Evolutionary conservation across 30 jellyfish, hydroid and myxozoan genomes (phyloP), one percentile per base, ranked within the genome.

Genomic region (Cassiopea andromeda): DNA sequence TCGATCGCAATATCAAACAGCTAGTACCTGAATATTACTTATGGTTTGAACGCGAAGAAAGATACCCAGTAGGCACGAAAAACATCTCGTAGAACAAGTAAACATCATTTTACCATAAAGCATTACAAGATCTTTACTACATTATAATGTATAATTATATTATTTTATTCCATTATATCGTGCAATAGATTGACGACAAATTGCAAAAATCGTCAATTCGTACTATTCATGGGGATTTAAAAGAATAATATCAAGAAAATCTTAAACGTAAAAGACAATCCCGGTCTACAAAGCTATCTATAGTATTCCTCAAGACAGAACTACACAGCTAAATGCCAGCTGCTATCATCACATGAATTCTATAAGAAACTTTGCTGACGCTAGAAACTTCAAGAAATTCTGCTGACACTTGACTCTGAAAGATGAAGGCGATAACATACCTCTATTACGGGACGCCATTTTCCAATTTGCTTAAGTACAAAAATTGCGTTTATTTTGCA

Each of bases 361-460:
- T 57, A 57, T 57, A 57, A 57, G 13, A 5, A 13, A 57, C 68
- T 7, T 57, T 57, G 68, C 13, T 57, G 7, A 5, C 68, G 13
- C 13, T 13, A 57, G 68, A 57, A 57, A 13, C 7, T 5, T 57
- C 68, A 13, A 7, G 68, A 57, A 57, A 5, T 57, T 57, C 13
- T 13, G 68, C 68, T 7, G 13, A 57, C 68, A 57, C 13, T n/a
- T n/a, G n/a, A n/a, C n/a, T n/a, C n/a, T n/a, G 10, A 4, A 17
- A 61, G 14, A 61, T 3, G 7, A 61, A 61, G 27, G 3, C 43
- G 27, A 2, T 7, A 70, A 70, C 79, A 1, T 15, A 70, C 79
- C 79, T 70, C 58, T 16, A 27, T 70, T 70, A 38, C 1, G 16
- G 79, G 79, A 70, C 3, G 79, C 50, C 79, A 70, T n/a, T 70